A percentile compares a stretch with the other conserved stretches of the same genome.
These are phyloP conservation scores for Zaprionus camerounensis DNA, from an alignment of 1,140 invertebrate genomes.

Conservation along the genomic window DNA sequence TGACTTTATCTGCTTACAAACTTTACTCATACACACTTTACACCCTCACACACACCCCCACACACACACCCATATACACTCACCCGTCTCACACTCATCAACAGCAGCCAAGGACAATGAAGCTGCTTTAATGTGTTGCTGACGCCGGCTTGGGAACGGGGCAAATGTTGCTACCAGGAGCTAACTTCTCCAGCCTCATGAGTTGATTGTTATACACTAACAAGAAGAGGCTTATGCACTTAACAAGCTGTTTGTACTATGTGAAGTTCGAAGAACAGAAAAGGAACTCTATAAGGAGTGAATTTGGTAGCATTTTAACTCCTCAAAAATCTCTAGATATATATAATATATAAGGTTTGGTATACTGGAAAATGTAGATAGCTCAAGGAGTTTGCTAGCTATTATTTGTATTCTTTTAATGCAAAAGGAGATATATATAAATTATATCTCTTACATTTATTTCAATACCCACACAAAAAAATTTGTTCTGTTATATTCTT, in stretches of 20 bases:
- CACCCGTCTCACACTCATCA: constrained; percentile 8
- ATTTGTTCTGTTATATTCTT: too few species aligned
- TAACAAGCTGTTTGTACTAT: neutral
- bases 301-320: too few species aligned
- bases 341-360: too few species aligned
- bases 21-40: constrained; percentile 50
- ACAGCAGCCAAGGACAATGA: constrained; percentile 65
- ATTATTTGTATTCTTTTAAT: too few species aligned
- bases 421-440: too few species aligned
- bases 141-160: constrained; percentile 22
- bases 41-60: constrained; percentile 17
- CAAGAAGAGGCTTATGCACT: neutral
- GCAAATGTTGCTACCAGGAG: constrained; percentile 19
- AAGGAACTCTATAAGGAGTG: too few species aligned
- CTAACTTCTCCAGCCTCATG: constrained; percentile 15
- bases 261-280: neutral
- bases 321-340: too few species aligned
- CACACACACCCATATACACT: constrained; percentile 26
- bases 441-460: too few species aligned
- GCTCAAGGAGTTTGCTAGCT: too few species aligned
- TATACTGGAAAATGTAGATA: too few species aligned
- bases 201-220: constrained; percentile 38
- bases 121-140: constrained; percentile 70
- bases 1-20: constrained; percentile 80
- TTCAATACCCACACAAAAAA: too few species aligned